phyloP scores from a whole-genome alignment of 2,888 invertebrate species.

The Petrolisthes manimaculis region DNA sequence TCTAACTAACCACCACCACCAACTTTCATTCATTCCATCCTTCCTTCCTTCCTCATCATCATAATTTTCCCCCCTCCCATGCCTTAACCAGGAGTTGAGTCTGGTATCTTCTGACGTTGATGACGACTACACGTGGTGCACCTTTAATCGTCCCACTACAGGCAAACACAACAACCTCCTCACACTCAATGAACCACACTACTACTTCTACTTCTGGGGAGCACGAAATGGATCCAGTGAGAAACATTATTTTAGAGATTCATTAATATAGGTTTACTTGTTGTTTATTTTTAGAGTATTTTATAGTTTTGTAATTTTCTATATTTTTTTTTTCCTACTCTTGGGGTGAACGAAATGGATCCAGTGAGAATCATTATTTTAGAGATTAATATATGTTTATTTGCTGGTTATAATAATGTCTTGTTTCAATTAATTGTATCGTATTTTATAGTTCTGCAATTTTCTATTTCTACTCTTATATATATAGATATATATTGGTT shows the following conservation, averaged over 20 bases:
- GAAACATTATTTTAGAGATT: not conserved
- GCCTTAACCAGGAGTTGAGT: slow-evolving; percentile 15
- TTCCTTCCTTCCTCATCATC: not conserved
- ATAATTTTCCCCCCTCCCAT: too few species aligned
- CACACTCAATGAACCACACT: slow-evolving; percentile 27
- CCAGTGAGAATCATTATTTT: slow-evolving; percentile 35
- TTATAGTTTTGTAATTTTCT: not conserved
- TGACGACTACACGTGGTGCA: slow-evolving; percentile 49
- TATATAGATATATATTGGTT: not conserved
- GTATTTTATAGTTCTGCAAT: not conserved
- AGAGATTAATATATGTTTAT: not conserved
- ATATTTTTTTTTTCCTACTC: slow-evolving; percentile 44
- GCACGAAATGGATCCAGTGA: slow-evolving; percentile 43
- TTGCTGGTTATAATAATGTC: not conserved
- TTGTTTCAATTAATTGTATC: too few species aligned
- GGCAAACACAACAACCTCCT: slow-evolving; percentile 27
- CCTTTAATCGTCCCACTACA: slow-evolving; percentile 37
- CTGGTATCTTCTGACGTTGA: slow-evolving; percentile 51
- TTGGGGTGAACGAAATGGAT: slow-evolving; percentile 45
- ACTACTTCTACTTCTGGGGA: slow-evolving; percentile 58
- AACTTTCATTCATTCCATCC: too few species aligned
- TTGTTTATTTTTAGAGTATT: not conserved
- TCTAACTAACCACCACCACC: too few species aligned
- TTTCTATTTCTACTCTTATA: not conserved
- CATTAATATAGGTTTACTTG: not conserved